A percentile compares a stretch with the other conserved stretches of the same genome.
Conservation (phyloP, 2,888 invertebrate genomes). For the Acholoe squamosa region DNA sequence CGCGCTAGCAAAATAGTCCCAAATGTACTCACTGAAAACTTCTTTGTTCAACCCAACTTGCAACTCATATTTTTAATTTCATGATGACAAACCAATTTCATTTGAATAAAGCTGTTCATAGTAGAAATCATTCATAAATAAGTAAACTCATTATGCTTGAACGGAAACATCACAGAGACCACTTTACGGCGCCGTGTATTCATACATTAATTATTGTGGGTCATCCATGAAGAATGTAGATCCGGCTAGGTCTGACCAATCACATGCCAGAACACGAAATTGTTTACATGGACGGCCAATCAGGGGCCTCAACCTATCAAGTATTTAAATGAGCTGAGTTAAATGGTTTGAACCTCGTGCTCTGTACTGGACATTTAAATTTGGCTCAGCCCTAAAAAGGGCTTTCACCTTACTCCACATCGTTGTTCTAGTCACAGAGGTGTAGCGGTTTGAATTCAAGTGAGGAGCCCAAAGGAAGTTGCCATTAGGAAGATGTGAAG, state of each 20-base stretch:
- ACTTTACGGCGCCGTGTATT: conserved; percentile 20
- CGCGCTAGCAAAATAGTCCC: conserved; percentile 34
- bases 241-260: not conserved
- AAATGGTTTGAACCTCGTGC: conserved; percentile 32
- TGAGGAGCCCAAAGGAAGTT: too few species aligned
- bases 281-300: conserved; percentile 48
- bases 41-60: not conserved
- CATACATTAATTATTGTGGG: conserved; percentile 55
- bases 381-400: too few species aligned
- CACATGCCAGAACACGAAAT: conserved; percentile 18
- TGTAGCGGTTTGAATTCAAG: too few species aligned
- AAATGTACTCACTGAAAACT: not conserved
- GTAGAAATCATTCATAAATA: not conserved
- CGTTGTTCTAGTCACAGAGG: too few species aligned
- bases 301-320: not conserved
- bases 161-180: conserved; percentile 46
- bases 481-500: too few species aligned
- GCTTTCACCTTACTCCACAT: too few species aligned
- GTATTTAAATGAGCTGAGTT: conserved; percentile 54
- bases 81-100: not conserved
- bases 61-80: not conserved
- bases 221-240: conserved; percentile 60
- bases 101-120: not conserved
- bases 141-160: not conserved
- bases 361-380: too few species aligned